Base-by-base conservation (phyloP, 2,797 vertebrate genomes). In the Amblyopsis hoosieri region DNA sequence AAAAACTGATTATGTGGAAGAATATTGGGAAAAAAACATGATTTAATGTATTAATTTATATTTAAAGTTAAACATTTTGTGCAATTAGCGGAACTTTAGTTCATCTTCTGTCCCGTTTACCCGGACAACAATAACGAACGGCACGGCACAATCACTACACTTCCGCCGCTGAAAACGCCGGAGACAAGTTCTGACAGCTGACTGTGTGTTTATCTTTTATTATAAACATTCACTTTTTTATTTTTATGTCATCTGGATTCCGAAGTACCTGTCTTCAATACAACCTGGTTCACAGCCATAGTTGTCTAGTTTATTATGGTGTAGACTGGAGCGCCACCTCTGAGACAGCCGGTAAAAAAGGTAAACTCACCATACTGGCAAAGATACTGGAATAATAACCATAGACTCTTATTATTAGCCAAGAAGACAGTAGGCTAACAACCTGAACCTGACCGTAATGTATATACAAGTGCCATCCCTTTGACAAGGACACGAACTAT, bases 131-230 rank as follows among this genome's bases (percentile, higher is more conserved):
- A 71, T 79, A 66, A 59, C 62, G 14, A 33, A 50, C 68, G 79
- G 72, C 15, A 71, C 7, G 79, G 72, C 15, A 71, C 7, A 10
- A 59, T 31, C 17, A 3, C 67, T 64, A 68, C 70, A 75, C 83
- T 90, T 91, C 89, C 88, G 84, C 75, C 82, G 60, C 76, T 65
- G 78, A 77, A 85, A 78, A 85, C 78, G 84, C 85, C 80, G 81
- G 83, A 89, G 78, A 64, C 79, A 86, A 89, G 86, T 87, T 87
- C 60, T 87, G 78, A 87, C 86, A 90, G 85, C 82, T 88, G 84
- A 76, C 71, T 74, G 47, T 66, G 76, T 78, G 64, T 77, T 76
- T 46, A 56, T 45, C 51, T 42, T 51, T 57, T 31, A 42, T 42
- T 9, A 42, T 7, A 42, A 42, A 42, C 37, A 42, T 8, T 42